A percentile compares a stretch with the other conserved stretches of the same genome.
Evolutionary conservation across 2,888 invertebrate genomes (phyloP).

Genomic region (Drosophila cognata): DNA sequence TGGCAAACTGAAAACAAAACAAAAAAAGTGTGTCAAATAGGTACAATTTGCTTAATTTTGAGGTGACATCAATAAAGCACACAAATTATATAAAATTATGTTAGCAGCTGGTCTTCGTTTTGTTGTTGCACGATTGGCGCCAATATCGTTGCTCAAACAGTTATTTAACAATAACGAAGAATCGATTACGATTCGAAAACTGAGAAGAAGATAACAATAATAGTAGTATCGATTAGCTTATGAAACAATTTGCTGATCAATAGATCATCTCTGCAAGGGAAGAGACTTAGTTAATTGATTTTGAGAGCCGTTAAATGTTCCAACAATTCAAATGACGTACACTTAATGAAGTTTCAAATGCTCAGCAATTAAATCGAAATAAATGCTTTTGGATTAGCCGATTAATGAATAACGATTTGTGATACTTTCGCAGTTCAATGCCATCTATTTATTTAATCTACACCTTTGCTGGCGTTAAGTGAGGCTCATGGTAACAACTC

Average conservation of each 20-base stretch:
- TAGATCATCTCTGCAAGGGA: not conserved
- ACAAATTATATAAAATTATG: not conserved
- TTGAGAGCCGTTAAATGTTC: not conserved
- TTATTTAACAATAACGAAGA: not conserved
- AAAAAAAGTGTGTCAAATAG: not conserved
- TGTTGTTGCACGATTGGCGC: not conserved
- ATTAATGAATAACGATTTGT: conserved; percentile 32
- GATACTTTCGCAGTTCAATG: conserved; percentile 67
- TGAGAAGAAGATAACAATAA: not conserved
- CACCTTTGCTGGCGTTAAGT: conserved; percentile 34
- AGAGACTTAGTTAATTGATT: not conserved
- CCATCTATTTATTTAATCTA: conserved; percentile 47
- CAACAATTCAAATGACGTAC: not conserved
- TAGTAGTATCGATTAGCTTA: not conserved
- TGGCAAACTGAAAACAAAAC: too few species aligned
- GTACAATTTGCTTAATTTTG: not conserved
- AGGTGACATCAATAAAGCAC: not conserved
- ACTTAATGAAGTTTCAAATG: not conserved
- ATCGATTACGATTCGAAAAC: not conserved
- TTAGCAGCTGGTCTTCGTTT: not conserved
- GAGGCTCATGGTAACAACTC: conserved; percentile 43
- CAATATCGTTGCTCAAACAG: not conserved
- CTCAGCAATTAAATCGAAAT: conserved; percentile 17
- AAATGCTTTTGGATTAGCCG: conserved; percentile 36
- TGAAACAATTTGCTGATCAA: not conserved